Evolutionary conservation across 2,113 vertebrate species (phyloP).

Genomic region (Corythaeola cristata): DNA sequence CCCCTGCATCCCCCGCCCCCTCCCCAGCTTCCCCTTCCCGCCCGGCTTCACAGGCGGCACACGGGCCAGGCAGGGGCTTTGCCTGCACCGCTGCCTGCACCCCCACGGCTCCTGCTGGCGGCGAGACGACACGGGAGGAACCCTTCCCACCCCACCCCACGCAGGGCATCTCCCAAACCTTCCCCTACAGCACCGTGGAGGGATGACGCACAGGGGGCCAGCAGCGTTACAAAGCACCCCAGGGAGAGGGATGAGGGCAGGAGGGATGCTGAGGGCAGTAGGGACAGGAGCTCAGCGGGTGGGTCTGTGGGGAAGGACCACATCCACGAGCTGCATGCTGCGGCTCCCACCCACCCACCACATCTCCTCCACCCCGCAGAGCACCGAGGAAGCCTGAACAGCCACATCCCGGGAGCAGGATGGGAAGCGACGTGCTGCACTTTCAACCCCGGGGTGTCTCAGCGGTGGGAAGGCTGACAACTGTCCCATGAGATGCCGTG

Average conservation of each 20-base stretch:
- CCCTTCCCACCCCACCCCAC: not conserved
- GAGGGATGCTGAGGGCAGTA: not conserved
- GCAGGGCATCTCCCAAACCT: not conserved
- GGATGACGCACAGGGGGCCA: too few species aligned
- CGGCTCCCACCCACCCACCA: too few species aligned
- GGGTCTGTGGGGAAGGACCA: too few species aligned
- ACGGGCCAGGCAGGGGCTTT: too few species aligned
- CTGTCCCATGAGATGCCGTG: rapidly evolving
- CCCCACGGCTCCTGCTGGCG: not conserved
- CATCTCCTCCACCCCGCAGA: not conserved
- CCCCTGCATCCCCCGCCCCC: not conserved
- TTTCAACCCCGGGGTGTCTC: rapidly evolving
- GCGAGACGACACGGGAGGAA: not conserved
- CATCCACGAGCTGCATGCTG: rapidly evolving
- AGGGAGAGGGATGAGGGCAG: not conserved
- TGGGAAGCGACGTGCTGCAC: not conserved
- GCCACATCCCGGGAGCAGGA: not conserved
- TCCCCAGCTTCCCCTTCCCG: not conserved
- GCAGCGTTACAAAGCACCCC: rapidly evolving
- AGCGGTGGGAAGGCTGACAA: rapidly evolving
- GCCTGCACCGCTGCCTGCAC: not conserved
- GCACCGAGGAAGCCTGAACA: not conserved
- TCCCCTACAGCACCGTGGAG: rapidly evolving
- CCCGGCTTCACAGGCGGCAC: not conserved
- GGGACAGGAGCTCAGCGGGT: not conserved